These are phyloP conservation scores for Spheniscus mendiculus DNA, from an alignment of 2,113 vertebrate species.

Conservation along the genomic window DNA sequence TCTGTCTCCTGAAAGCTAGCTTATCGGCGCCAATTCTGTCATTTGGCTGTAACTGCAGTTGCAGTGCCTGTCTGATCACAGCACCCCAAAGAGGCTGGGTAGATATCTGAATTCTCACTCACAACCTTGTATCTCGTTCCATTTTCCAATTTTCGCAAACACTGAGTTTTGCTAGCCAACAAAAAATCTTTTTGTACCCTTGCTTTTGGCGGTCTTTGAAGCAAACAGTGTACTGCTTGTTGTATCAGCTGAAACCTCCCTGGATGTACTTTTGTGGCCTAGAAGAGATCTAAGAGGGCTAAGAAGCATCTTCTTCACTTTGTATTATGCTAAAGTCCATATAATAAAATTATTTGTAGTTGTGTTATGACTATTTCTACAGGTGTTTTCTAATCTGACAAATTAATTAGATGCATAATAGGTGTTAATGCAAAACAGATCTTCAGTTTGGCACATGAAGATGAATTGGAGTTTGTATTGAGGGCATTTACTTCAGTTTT, in stretches of 20 bases:
- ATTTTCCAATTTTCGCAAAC: not conserved
- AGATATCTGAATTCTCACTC: not conserved
- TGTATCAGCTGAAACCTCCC: not conserved
- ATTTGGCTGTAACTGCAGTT: not conserved
- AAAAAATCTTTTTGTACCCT: not conserved
- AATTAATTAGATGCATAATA: not conserved
- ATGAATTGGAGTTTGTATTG: not conserved
- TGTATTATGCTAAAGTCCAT: not conserved
- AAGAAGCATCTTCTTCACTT: not conserved
- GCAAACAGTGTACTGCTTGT: rapidly evolving
- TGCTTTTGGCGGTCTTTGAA: not conserved
- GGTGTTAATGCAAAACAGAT: not conserved
- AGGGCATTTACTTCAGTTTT: not conserved
- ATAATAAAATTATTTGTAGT: not conserved
- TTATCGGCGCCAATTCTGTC: not conserved
- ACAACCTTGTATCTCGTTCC: not conserved
- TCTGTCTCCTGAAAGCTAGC: not conserved
- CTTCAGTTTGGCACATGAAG: not conserved
- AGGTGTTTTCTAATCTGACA: not conserved
- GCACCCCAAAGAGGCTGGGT: not conserved
- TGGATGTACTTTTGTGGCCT: not conserved
- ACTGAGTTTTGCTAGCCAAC: not conserved
- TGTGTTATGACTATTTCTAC: not conserved
- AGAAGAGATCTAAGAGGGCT: not conserved
- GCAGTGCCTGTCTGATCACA: not conserved